Base-by-base conservation (phyloP, 2,113 vertebrate genomes). In the Campylomormyrus numenius region DNA sequence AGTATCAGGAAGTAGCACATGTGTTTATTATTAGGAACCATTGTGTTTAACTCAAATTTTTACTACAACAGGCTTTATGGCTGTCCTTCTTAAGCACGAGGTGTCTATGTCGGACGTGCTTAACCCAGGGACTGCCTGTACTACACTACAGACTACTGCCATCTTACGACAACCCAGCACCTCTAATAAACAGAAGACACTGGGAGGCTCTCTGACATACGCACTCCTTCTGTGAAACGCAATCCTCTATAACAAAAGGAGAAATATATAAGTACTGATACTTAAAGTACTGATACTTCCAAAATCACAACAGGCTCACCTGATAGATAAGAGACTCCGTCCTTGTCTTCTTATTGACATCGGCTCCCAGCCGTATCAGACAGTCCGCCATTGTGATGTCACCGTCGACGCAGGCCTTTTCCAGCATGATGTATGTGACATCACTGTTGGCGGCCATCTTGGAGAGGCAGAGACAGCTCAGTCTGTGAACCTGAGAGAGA, bases 291-390 rank as follows among this genome's bases (percentile, higher is more conserved):
- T 31, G 31, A 35, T 35, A 39, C 74, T 80, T 80, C 35, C 74
- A 27, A 35, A 27, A 74, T 19, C 77, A 48, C 42, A 48, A 21
- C 42, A 9, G 19, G 42, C 93, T 92, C 94, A 98, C 98, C 97
- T 98, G 97, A 93, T 96, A 97, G 91, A 99, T 97, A 88, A 99
- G 96, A 87, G 98, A 97, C 3, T 97, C 95, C 0, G 92, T 92
- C 58, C 97, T 97, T 62, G 96, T 96, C 91, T 96, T 96, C 93
- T 93, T 96, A 93, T 98, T 98, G 93, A 97, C 89, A 49, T 99
- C 98, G 0, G 98, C 97, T 50, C 97, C 97, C 91, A 99, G 91
- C 0, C 97, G 94, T 52, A 99, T 96, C 58, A 99, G 94, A 91
- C 98, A 99, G 92, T 98, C 98, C 2, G 95, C 97, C 96, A 98